Evolutionary conservation across 2,797 vertebrate species (phyloP), one percentile per base, ranked within the genome.

Genomic region (Knipowitschia caucasica): DNA sequence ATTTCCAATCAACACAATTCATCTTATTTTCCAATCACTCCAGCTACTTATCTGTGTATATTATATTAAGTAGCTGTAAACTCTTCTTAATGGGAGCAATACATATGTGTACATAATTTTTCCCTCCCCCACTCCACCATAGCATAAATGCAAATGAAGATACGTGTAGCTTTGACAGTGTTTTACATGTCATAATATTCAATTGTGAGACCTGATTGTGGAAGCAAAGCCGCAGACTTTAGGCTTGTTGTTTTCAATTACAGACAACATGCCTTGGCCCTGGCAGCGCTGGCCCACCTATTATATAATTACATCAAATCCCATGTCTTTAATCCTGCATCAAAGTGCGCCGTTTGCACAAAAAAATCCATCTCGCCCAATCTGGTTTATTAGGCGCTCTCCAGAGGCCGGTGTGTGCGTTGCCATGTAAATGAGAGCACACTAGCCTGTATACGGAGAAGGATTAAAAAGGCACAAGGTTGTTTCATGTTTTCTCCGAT

Each of bases 251-350:
- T 55, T 30, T 64, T 78, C 67, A 44, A 46, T 55, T 65, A 55
- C 50, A 9, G 36, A 46, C 56, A 56, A 56, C 56, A 50, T 30
- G 25, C 51, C 25, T 56, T 64, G 38, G 57, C 55, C 61, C 59
- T 64, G 68, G 82, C 78, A 69, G 14, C 33, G 56, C 50, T 38
- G 71, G 53, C 71, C 53, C 25, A 35, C 50, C 70, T 58, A 52
- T 76, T 72, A 81, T 69, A 77, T 77, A 78, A 84, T 79, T 80
- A 82, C 69, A 81, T 77, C 23, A 65, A 76, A 80, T 34, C 83
- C 69, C 60, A 67, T 77, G 79, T 56, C 69, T 70, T 80, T 81
- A 83, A 80, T 29, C 69, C 69, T 67, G 77, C 78, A 83, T 86
- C 73, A 85, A 87, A 86, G 80, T 8, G 11, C 36, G 54, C 71